Evolutionary conservation across 64 coral and sea anemone species (phyloP).

Genomic region (Montipora efflorescens): DNA sequence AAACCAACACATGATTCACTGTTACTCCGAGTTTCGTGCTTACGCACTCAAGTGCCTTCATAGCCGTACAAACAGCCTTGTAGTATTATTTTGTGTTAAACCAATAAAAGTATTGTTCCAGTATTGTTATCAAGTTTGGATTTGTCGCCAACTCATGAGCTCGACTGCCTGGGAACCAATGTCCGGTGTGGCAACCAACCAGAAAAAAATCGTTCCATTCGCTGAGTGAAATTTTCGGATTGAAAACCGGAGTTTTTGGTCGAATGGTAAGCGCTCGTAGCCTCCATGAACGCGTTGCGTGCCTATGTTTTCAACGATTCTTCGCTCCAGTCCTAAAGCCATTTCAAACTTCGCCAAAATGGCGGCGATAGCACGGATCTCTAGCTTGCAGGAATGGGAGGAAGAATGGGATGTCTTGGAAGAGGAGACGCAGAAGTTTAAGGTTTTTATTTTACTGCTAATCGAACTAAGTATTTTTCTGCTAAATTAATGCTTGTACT

Average conservation of each 20-base stretch:
- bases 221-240: neutral
- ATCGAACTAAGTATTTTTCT: neutral
- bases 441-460: slow-evolving; percentile 60
- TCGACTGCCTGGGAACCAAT: neutral
- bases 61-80: no score
- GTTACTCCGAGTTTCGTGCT: no score
- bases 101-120: neutral
- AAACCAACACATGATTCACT: no score
- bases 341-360: slow-evolving; percentile 17
- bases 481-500: no score
- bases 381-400: slow-evolving; percentile 82
- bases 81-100: no score
- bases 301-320: no score
- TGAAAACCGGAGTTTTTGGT: neutral
- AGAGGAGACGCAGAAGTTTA: slow-evolving; percentile 81
- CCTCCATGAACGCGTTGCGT: no score
- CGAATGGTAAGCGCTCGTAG: no score
- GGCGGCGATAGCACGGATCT: slow-evolving; percentile 92
- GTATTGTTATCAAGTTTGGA: neutral
- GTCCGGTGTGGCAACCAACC: neutral
- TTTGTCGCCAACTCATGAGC: neutral
- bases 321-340: no score
- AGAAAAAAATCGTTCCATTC: neutral
- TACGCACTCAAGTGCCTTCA: no score
- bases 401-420: slow-evolving; percentile 84